Evolutionary conservation across 2,888 invertebrate genomes (phyloP).

Genomic region (Erebia ligea): DNA sequence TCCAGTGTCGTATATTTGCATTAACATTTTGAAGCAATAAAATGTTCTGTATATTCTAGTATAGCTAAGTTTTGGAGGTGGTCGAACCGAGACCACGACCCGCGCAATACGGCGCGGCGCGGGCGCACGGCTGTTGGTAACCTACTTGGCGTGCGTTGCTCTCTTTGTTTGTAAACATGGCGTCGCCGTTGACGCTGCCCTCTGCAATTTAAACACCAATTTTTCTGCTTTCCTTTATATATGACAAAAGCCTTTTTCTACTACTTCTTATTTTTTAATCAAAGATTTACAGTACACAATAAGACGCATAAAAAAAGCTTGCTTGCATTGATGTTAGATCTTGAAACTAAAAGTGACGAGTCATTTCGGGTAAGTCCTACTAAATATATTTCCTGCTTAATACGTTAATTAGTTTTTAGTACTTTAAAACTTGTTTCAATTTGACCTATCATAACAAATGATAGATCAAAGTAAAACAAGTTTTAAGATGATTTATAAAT

Average conservation of each 20-base stretch:
- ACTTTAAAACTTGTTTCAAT: too few relatives aligned
- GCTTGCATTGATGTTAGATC: too few relatives aligned
- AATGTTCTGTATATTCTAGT: constrained; percentile 32
- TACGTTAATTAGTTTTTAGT: too few relatives aligned
- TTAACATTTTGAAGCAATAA: constrained; percentile 21
- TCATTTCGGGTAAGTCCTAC: too few relatives aligned
- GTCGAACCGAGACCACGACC: constrained; percentile 68
- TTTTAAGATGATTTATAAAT: too few relatives aligned
- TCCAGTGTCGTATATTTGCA: constrained; percentile 21
- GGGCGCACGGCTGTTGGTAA: constrained; percentile 61
- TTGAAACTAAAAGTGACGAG: too few relatives aligned
- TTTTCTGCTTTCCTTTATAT: not conserved
- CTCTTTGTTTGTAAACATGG: constrained; percentile 83
- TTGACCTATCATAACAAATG: too few relatives aligned
- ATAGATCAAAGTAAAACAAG: too few relatives aligned
- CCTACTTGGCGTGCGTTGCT: constrained; percentile 82
- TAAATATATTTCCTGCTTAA: too few relatives aligned
- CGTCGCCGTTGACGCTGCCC: constrained; percentile 56
- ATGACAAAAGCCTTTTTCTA: not conserved
- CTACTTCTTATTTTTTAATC: too few relatives aligned
- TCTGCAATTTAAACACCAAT: constrained; percentile 35
- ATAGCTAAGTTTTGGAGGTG: constrained; percentile 39
- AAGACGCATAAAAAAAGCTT: too few relatives aligned
- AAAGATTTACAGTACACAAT: too few relatives aligned
- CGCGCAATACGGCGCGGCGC: constrained; percentile 69